These are phyloP conservation scores for Drosophila nr. perissopoda DNA, from an alignment of 2,888 invertebrate genomes.

Conservation along the genomic window DNA sequence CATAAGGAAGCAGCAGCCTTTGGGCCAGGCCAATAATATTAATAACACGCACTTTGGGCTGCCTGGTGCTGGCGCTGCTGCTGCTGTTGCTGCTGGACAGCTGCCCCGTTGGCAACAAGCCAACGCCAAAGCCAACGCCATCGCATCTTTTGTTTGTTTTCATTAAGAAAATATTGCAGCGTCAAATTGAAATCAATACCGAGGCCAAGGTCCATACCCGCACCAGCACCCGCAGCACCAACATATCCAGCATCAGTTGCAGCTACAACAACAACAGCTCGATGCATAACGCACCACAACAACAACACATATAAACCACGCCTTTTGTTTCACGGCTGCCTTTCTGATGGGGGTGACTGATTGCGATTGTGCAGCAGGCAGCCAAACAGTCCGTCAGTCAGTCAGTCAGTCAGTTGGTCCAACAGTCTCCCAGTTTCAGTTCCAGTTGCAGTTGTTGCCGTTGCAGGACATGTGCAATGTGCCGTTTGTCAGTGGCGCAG, in stretches of 20 bases:
- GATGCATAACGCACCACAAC: slow-evolving; percentile 13
- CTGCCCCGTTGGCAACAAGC: slow-evolving; percentile 48
- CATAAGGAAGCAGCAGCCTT: slow-evolving; percentile 50
- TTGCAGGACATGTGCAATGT: slow-evolving; percentile 78
- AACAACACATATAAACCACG: slow-evolving; percentile 46
- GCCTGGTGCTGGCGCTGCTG: slow-evolving; percentile 38
- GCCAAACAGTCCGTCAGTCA: slow-evolving; percentile 24
- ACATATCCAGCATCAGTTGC: slow-evolving; percentile 44
- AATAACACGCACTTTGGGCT: slow-evolving; percentile 79
- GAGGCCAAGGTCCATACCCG: slow-evolving; percentile 67
- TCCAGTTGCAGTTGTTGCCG: slow-evolving; percentile 25
- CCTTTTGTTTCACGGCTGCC: slow-evolving; percentile 76
- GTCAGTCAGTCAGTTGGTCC: slow-evolving; percentile 20
- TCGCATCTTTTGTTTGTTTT: slow-evolving; percentile 77
- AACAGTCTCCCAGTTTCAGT: slow-evolving; percentile 40
- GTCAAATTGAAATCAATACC: slow-evolving; percentile 81
- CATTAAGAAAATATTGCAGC: slow-evolving; percentile 81
- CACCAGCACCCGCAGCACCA: slow-evolving; percentile 41
- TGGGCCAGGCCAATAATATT: slow-evolving; percentile 78
- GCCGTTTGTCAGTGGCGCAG: slow-evolving; percentile 81
- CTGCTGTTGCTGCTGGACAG: slow-evolving; percentile 56
- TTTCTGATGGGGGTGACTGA: slow-evolving; percentile 81
- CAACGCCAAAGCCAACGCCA: slow-evolving; percentile 30
- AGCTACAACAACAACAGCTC: slow-evolving; percentile 28
- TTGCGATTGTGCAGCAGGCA: slow-evolving; percentile 72